Evolutionary conservation across 2,888 invertebrate genomes (phyloP).

Genomic region (Glaucopsyche alexis): DNA sequence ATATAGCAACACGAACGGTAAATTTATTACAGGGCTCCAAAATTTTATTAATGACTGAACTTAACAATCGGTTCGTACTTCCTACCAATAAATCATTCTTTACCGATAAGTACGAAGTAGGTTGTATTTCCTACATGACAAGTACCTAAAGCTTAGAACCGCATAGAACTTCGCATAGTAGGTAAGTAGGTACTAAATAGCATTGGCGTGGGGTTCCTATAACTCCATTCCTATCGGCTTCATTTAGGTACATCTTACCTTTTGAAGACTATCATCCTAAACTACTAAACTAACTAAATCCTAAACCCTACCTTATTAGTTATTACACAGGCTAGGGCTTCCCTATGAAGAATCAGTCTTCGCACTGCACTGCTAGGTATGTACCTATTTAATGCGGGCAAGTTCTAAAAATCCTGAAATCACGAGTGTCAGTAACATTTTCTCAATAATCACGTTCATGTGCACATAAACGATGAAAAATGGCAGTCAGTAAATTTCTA

Average conservation of each 20-base stretch:
- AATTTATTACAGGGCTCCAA: neutral
- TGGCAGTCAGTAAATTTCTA: conserved; percentile 38
- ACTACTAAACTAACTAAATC: too few relatives aligned
- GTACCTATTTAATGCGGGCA: neutral
- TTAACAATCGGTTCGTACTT: neutral
- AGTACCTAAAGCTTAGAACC: neutral
- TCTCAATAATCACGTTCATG: conserved; percentile 34
- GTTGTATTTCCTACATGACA: too few relatives aligned
- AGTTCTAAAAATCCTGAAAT: neutral
- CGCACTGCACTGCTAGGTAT: too few relatives aligned
- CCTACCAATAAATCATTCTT: neutral
- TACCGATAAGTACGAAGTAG: neutral
- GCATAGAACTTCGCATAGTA: neutral
- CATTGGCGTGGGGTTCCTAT: too few relatives aligned
- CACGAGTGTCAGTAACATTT: conserved; percentile 34
- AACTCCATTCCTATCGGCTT: too few relatives aligned
- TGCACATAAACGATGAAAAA: conserved; percentile 36
- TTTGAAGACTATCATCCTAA: too few relatives aligned
- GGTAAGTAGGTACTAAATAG: too few relatives aligned
- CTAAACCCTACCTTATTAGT: too few relatives aligned
- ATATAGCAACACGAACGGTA: neutral
- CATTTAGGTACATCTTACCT: too few relatives aligned
- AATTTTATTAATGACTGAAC: neutral
- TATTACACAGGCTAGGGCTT: too few relatives aligned
- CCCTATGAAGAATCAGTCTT: too few relatives aligned